These are phyloP conservation scores for Brachyrhaphis roseni DNA, from an alignment of 2,797 vertebrate genomes.

Conservation along the genomic window DNA sequence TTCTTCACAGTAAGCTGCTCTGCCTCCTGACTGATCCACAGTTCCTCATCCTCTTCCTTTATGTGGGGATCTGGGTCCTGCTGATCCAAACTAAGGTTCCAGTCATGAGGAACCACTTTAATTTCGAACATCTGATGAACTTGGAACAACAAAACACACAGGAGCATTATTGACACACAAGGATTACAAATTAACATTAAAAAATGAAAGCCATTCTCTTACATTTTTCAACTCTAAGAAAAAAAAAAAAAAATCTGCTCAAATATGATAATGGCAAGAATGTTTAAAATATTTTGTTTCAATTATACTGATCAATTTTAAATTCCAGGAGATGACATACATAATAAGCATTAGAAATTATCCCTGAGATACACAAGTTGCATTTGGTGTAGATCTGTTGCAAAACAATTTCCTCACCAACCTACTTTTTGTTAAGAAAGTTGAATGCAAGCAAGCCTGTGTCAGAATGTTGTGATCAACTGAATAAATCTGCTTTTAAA, in stretches of 20 bases:
- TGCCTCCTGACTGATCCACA: not conserved
- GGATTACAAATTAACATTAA: not conserved
- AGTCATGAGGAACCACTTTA: not conserved
- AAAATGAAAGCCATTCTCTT: not conserved
- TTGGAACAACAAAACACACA: not conserved
- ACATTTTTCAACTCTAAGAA: not conserved
- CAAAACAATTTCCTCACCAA: not conserved
- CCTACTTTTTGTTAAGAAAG: not conserved
- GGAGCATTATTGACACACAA: not conserved
- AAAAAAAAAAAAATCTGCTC: not conserved
- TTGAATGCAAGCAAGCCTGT: not conserved
- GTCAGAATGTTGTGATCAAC: not conserved
- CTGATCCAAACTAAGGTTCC: not conserved
- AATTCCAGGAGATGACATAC: not conserved
- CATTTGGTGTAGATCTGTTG: not conserved
- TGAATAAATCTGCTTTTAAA: not conserved
- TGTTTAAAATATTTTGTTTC: not conserved
- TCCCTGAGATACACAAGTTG: not conserved
- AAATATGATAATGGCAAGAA: not conserved
- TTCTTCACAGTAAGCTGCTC: not conserved
- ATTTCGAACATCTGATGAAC: not conserved
- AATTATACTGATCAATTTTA: not conserved
- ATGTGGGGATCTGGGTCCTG: not conserved
- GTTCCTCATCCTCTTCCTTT: slow-evolving; percentile 1
- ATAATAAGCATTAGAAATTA: not conserved